Conservation (phyloP, 2,113 vertebrate species). For the Sialia sialis region DNA sequence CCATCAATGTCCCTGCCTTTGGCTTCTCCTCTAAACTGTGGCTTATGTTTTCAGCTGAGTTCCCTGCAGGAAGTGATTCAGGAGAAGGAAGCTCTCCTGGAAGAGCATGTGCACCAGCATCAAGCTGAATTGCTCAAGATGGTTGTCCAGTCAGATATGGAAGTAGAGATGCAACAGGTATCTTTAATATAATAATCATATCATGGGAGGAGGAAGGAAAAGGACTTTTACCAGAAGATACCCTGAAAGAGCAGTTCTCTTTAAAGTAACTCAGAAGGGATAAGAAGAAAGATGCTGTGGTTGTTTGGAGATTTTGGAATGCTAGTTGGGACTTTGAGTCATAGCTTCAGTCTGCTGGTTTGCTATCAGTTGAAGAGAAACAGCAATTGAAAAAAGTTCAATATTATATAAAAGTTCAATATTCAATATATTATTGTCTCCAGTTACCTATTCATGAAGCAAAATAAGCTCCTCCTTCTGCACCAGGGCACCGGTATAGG, state of each 20-base stretch:
- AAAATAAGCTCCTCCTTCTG: background rate
- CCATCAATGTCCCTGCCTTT: background rate
- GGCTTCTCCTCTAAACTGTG: background rate
- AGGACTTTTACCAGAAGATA: background rate
- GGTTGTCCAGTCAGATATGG: constrained; percentile 64
- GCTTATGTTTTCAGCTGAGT: constrained; percentile 73
- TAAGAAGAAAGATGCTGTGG: background rate
- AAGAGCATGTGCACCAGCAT: constrained; percentile 83
- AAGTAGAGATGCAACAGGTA: constrained; percentile 85
- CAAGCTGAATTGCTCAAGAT: constrained; percentile 81
- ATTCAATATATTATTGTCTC: background rate
- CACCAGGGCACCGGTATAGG: background rate
- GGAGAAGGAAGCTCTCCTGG: constrained; percentile 87
- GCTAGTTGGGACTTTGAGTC: background rate
- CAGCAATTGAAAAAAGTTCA: background rate
- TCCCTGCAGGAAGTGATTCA: constrained; percentile 80
- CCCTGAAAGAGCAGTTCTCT: background rate
- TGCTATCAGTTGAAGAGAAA: background rate
- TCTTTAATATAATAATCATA: background rate
- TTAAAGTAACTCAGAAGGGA: background rate
- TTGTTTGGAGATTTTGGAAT: background rate
- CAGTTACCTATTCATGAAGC: background rate
- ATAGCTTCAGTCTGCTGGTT: background rate
- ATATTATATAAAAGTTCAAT: no score
- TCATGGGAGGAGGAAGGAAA: background rate